phyloP scores from a whole-genome alignment of 1,140 invertebrate species.

The Ceratina australensis region DNA sequence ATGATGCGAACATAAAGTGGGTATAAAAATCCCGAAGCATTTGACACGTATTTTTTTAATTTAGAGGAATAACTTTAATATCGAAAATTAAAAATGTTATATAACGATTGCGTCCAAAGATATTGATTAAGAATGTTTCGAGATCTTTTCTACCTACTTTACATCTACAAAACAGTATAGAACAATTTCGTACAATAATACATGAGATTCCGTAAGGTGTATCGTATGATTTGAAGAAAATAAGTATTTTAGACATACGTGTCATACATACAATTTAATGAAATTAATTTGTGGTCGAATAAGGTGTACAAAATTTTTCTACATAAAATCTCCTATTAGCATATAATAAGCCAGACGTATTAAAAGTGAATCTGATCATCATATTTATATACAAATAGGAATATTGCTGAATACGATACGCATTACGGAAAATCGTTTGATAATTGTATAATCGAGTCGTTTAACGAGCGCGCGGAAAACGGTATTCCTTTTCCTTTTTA shows the following conservation, averaged over 20 bases:
- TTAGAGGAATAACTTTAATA: not conserved
- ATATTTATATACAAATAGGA: not conserved
- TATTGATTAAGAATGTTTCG: slow-evolving; percentile 1
- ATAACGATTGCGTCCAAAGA: too few relatives aligned
- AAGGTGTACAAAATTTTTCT: too few relatives aligned
- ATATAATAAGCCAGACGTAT: too few relatives aligned
- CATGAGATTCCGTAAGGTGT: slow-evolving; percentile 36
- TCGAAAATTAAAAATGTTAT: too few relatives aligned
- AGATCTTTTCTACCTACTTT: slow-evolving; percentile 49
- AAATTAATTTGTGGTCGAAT: not conserved
- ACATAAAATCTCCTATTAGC: too few relatives aligned
- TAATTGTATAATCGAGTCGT: slow-evolving; percentile 30
- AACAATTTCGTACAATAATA: slow-evolving; percentile 46
- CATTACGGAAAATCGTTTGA: slow-evolving; percentile 15
- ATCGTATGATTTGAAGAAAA: slow-evolving; percentile 11
- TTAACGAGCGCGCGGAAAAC: slow-evolving; percentile 43
- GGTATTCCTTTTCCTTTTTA: slow-evolving; percentile 33
- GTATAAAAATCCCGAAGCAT: slow-evolving; percentile 43
- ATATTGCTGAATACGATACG: slow-evolving; percentile 5
- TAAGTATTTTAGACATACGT: not conserved
- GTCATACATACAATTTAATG: not conserved
- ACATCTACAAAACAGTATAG: slow-evolving; percentile 18
- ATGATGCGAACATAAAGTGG: slow-evolving; percentile 50
- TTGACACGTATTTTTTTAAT: not conserved
- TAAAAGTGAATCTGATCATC: not conserved